phyloP scores from a whole-genome alignment of 2,888 invertebrate genomes.

The Cephus pulcher region DNA sequence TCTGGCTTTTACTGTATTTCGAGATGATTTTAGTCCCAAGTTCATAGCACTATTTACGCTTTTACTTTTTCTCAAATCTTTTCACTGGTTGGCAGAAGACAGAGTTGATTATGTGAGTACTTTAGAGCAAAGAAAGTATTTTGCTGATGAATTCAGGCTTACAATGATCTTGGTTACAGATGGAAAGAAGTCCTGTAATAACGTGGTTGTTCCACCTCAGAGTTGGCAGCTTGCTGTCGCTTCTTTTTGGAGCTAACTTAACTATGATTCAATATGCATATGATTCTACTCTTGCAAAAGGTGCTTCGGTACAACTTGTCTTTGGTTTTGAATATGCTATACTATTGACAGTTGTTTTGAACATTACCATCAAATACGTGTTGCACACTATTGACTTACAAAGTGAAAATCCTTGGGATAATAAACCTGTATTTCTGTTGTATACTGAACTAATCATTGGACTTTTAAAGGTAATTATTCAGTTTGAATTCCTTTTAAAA shows the following conservation, averaged over 20 bases:
- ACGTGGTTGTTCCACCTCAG: conserved; percentile 94
- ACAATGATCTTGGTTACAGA: conserved; percentile 71
- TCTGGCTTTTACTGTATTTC: conserved; percentile 97
- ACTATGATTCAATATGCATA: conserved; percentile 95
- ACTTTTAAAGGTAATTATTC: conserved; percentile 73
- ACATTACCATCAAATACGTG: conserved; percentile 92
- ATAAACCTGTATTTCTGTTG: conserved; percentile 96
- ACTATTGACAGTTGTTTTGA: conserved; percentile 90
- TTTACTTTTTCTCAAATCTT: conserved; percentile 95
- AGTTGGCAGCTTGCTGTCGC: conserved; percentile 83
- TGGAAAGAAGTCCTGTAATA: conserved; percentile 98
- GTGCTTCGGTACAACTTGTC: conserved; percentile 97
- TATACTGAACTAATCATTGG: conserved; percentile 97
- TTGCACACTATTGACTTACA: conserved; percentile 88
- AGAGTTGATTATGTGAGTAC: conserved; percentile 96
- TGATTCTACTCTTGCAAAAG: conserved; percentile 90
- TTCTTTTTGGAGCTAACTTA: conserved; percentile 86
- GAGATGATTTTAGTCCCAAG: conserved; percentile 98
- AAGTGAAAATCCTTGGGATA: conserved; percentile 98
- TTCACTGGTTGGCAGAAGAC: conserved; percentile 99
- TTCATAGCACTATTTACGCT: conserved; percentile 98
- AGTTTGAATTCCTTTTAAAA: neutral
- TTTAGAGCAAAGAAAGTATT: conserved; percentile 89
- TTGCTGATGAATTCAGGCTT: neutral
- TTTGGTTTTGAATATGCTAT: conserved; percentile 99